Evolutionary conservation across 1,140 invertebrate species (phyloP), one percentile per base, ranked within the genome.

Genomic region (Bombus affinis): DNA sequence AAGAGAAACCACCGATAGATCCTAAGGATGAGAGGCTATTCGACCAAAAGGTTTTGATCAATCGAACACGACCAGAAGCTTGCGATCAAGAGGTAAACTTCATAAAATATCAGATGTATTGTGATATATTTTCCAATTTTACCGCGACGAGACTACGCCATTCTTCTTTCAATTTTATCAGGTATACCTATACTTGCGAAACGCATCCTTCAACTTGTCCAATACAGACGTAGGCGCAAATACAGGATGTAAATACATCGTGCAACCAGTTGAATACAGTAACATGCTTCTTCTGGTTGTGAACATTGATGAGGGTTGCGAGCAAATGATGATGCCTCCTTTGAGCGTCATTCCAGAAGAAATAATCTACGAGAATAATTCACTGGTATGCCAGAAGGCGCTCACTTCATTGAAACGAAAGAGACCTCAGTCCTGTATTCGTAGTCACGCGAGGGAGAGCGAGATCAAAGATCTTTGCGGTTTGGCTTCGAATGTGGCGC

Each of bases 211-310:
- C 44, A 90, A 92, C 10, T 86, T 93, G 3, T 93, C 93, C 75
- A 90, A 94, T 71, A 78, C 92, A 1, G 91, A 94, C 42, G 83
- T 86, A 5, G 90, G 94, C 73, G 92, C 92, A 81, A 92, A 93
- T 68, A 94, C 93, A 59, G 92, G 92, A 77, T 96, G 96, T 88
- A 89, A 92, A 32, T 99, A 98, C 95, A 97, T 98, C 81, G 97
- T 98, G 3, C 97, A 98, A 89, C 96, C 97, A 59, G 97, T 99
- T 59, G 97, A 97, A 59, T 96, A 96, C 70, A 98, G 97, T 70
- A 99, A 99, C 93, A 96, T 99, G 95, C 95, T 99, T 9, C 94
- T 99, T 80, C 94, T 99, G 2, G 97, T 98, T 4, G 97, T 98
- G 5, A 97, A 98, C 91, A 96, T 96, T 25, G 91, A 62, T n/a